A percentile compares a stretch with the other conserved stretches of the same genome.
phyloP scores from a whole-genome alignment of 2,113 vertebrate genomes.

The Otolemur garnettii region DNA sequence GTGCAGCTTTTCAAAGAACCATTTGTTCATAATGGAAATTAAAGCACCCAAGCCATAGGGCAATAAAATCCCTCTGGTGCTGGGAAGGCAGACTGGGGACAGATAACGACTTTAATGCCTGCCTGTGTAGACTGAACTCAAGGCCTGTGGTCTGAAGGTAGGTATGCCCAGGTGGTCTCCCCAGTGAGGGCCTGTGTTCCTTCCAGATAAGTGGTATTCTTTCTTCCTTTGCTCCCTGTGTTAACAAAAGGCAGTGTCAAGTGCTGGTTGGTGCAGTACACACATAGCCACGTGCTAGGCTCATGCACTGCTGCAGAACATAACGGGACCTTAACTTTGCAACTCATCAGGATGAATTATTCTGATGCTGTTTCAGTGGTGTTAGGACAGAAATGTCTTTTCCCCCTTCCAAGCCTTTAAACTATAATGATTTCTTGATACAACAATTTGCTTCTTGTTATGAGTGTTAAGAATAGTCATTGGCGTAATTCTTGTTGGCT shows the following conservation, averaged over 20 bases:
- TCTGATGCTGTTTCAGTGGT: neutral
- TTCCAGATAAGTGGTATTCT: neutral
- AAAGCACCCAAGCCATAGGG: neutral
- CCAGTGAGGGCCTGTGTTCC: neutral
- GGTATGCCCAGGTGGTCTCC: neutral
- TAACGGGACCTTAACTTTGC: neutral
- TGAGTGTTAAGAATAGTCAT: neutral
- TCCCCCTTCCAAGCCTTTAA: neutral
- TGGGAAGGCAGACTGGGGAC: neutral
- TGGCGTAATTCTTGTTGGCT: constrained; percentile 54
- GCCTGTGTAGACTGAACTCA: neutral
- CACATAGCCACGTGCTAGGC: neutral
- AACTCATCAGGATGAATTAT: neutral
- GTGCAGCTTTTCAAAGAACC: constrained; percentile 58
- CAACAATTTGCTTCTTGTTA: neutral
- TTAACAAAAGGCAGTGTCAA: neutral
- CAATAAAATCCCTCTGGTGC: neutral
- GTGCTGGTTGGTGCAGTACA: neutral
- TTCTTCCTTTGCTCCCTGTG: neutral
- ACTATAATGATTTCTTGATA: neutral
- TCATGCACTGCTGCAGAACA: neutral
- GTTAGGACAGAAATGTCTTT: neutral
- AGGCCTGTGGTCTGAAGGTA: neutral
- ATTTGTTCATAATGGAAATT: constrained; percentile 55
- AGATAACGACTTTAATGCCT: neutral